Percentiles rank a stretch among this genome's conserved stretches.
These are phyloP conservation scores for Peromyscus aztecus DNA, from an alignment of 2,797 vertebrate species.

Conservation along the genomic window DNA sequence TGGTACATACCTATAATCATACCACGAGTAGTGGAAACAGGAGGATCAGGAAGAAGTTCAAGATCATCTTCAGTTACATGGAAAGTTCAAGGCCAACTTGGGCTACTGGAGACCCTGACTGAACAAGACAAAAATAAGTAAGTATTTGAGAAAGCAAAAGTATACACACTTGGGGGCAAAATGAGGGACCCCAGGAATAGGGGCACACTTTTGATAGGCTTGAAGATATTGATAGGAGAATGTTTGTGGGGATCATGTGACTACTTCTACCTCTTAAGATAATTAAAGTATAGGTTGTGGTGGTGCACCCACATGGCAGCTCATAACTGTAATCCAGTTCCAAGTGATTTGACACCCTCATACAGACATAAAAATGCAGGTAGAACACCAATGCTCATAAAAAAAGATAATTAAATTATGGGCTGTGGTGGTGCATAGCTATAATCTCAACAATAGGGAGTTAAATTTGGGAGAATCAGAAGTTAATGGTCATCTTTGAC, in stretches of 20 bases:
- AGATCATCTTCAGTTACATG: neutral
- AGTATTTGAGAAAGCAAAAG: neutral
- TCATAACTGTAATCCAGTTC: too few relatives aligned
- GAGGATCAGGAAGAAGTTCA: neutral
- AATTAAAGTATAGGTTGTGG: neutral
- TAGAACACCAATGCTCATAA: too few relatives aligned
- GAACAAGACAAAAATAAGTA: neutral
- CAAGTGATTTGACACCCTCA: too few relatives aligned
- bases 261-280: neutral
- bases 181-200: neutral
- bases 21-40: neutral
- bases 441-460: neutral
- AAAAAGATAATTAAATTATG: neutral
- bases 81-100: neutral
- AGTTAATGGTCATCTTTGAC: neutral
- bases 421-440: neutral
- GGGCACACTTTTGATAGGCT: neutral
- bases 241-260: neutral
- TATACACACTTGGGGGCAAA: neutral
- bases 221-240: neutral
- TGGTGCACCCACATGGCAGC: too few relatives aligned
- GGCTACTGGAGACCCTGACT: neutral
- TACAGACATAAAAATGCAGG: too few relatives aligned
- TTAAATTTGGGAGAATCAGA: neutral
- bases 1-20: neutral